Conservation (phyloP, 2,888 invertebrate genomes). For the Pseudoips prasinana region DNA sequence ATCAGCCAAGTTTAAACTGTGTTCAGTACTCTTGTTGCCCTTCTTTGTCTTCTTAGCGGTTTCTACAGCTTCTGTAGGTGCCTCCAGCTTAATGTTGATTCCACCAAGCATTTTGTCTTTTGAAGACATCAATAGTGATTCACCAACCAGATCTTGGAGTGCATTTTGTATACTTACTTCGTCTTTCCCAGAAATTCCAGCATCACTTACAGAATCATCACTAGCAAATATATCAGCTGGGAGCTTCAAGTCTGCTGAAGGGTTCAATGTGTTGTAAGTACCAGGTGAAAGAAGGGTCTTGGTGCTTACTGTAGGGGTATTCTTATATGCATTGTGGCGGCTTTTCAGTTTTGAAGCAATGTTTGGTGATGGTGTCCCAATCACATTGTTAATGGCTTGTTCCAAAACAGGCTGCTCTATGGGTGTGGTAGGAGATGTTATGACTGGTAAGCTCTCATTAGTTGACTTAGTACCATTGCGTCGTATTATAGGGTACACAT, state of each 20-base stretch:
- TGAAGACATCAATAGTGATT: conserved; percentile 37
- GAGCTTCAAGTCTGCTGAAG: conserved; percentile 66
- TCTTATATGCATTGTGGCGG: conserved; percentile 9
- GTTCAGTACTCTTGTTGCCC: conserved; percentile 40
- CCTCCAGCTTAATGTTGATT: conserved; percentile 68
- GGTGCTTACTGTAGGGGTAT: conserved; percentile 23
- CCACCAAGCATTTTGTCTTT: conserved; percentile 74
- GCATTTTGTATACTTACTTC: conserved; percentile 48
- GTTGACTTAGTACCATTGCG: conserved; percentile 38
- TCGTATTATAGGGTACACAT: conserved; percentile 41
- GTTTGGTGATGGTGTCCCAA: conserved; percentile 39
- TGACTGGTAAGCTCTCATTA: conserved; percentile 42
- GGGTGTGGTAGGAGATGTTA: conserved; percentile 41
- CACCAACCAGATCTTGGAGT: conserved; percentile 46
- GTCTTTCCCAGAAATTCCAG: conserved; percentile 51
- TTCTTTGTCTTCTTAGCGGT: conserved; percentile 57
- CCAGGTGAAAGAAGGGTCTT: conserved; percentile 48
- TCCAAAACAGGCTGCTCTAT: conserved; percentile 36
- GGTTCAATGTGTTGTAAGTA: conserved; percentile 59
- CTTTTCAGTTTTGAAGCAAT: conserved; percentile 23
- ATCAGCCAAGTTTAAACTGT: conserved; percentile 55
- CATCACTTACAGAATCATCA: conserved; percentile 72
- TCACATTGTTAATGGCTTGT: conserved; percentile 37
- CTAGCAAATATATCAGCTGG: conserved; percentile 78
- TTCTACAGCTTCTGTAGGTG: conserved; percentile 38